Percentiles rank a stretch among this genome's conserved stretches.
Conservation (phyloP, 2,888 invertebrate species). For the Caenorhabditis sp. region DNA sequence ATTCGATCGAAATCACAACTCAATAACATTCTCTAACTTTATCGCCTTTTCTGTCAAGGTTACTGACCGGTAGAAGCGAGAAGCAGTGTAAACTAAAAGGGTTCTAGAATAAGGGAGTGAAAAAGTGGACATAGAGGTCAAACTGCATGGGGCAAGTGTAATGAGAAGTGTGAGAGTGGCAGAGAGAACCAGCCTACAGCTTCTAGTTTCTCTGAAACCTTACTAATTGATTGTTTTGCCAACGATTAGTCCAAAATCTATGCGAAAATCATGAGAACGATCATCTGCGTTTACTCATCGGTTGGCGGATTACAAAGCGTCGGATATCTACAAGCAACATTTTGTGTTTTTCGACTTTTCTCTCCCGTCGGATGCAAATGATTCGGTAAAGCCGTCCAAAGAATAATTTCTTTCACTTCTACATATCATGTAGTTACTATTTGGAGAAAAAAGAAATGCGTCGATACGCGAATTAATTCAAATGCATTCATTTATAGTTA, state of each 20-base stretch:
- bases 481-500: constrained; percentile 53
- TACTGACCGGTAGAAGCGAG: constrained; percentile 23
- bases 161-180: constrained; percentile 13
- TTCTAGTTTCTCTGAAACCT: constrained; percentile 2
- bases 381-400: constrained; percentile 22
- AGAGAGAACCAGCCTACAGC: constrained; percentile 26
- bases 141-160: constrained; percentile 31
- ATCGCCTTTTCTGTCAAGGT: constrained; percentile 27
- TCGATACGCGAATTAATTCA: constrained; percentile 26
- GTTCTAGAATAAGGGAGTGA: too few species aligned
- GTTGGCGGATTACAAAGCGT: constrained; percentile 28
- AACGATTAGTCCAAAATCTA: too few species aligned
- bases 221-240: constrained; percentile 1
- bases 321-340: constrained; percentile 9
- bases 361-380: constrained; percentile 31
- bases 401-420: constrained; percentile 6
- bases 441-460: background rate
- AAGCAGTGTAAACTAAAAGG: constrained; percentile 27
- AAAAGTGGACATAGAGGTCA: constrained; percentile 36
- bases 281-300: constrained; percentile 4
- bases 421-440: background rate
- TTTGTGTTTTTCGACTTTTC: background rate
- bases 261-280: too few species aligned
- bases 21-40: too few species aligned
- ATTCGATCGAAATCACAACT: background rate